These are phyloP conservation scores for Acipenser oxyrinchus DNA, from an alignment of 2,797 vertebrate species.

Conservation along the genomic window DNA sequence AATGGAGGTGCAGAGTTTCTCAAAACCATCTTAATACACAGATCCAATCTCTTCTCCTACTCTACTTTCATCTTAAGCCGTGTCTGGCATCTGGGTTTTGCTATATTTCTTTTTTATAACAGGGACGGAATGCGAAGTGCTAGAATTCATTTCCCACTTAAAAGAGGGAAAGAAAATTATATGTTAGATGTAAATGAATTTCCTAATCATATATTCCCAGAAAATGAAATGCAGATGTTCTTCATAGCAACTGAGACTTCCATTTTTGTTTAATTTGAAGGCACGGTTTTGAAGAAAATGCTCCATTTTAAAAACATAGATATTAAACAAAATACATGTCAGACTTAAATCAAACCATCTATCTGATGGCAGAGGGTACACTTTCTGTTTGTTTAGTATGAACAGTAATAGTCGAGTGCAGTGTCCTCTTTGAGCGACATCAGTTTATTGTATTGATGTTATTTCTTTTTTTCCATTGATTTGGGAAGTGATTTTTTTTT, in stretches of 20 bases:
- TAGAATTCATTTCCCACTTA: conserved; percentile 82
- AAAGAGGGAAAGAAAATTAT: conserved; percentile 87
- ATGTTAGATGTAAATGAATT: conserved; percentile 88
- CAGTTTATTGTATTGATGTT: too few relatives aligned
- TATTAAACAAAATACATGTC: too few relatives aligned
- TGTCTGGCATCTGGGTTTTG: not conserved
- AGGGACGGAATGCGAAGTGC: conserved; percentile 69
- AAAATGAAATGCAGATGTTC: conserved; percentile 90
- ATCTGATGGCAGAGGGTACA: too few relatives aligned
- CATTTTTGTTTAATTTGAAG: conserved; percentile 84
- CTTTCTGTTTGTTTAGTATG: too few relatives aligned
- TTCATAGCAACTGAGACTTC: conserved; percentile 69
- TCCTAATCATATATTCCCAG: conserved; percentile 90
- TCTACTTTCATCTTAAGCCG: conserved; percentile 23
- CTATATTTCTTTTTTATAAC: not conserved
- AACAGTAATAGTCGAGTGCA: too few relatives aligned
- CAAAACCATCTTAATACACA: conserved; percentile 59
- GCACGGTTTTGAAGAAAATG: conserved; percentile 48
- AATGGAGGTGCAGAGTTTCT: conserved; percentile 44
- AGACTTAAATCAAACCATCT: too few relatives aligned
- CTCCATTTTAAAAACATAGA: too few relatives aligned
- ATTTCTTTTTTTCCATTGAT: too few relatives aligned
- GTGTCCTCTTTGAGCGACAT: too few relatives aligned
- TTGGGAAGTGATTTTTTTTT: too few relatives aligned
- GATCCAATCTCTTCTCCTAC: conserved; percentile 56